Evolutionary conservation across 2,888 invertebrate genomes (phyloP), one percentile per base, ranked within the genome.

Genomic region (Lydus trimaculatus): DNA sequence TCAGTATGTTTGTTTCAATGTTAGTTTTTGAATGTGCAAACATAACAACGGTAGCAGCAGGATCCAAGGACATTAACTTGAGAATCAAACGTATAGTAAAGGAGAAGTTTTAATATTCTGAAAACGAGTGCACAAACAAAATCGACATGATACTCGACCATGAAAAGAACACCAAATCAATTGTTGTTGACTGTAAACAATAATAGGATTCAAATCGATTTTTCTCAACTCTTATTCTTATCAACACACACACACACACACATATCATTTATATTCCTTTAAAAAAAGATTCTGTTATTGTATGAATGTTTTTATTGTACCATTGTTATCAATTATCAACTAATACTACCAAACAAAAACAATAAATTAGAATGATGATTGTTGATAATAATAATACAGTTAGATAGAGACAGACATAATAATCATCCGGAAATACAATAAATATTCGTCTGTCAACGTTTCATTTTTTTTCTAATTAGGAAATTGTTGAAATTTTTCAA

Each of bases 91-190:
- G 31, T 36, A 36, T 36, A 2, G n/a, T n/a, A n/a, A n/a, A n/a
- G n/a, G n/a, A n/a, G 43, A 3, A n/a, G 43, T 17, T 61, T 69
- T 64, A 66, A 67, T 69, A 64, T 68, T 68, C 66, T 39, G 63
- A 52, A 63, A 70, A 60, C 61, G 65, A 60, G 65, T 66, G 64
- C 68, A 71, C 67, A 71, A n/a, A 71, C 67, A 60, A 39, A 58
- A 61, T 59, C 56, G 58, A 65, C 60, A 36, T 9, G 33, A 61
- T 11, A 20, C 48, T 61, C 65, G 65, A 61, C 65, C 69, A 69
- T 69, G 65, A 65, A 65, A 63, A 20, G 11, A 43, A 43, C 43
- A 43, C 43, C 43, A 17, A 43, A 43, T 43, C 43, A 43, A 43
- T 43, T 43, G 43, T 43, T 43, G 43, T 43, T 43, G n/a, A 43